Evolutionary conservation across 92 coral and sea anemone species (phyloP).

Genomic region (Umimayanthus chanpuru): DNA sequence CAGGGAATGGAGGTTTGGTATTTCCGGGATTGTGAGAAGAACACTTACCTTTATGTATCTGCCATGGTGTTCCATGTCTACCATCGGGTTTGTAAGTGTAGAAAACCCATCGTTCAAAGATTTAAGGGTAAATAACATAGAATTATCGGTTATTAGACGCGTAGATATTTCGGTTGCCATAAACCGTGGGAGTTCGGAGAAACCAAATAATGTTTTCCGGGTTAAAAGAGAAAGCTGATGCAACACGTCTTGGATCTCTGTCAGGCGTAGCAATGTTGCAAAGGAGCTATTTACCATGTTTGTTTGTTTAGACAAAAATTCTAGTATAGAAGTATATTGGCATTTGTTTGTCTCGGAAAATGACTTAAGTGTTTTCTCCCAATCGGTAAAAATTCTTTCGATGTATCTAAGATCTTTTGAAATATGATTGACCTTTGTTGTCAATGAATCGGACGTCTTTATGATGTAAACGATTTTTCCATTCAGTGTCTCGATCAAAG

Average conservation of each 20-base stretch:
- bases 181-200: constrained; percentile 32
- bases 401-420: not conserved
- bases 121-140: constrained; percentile 15
- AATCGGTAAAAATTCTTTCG: not conserved
- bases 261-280: constrained; percentile 24
- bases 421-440: constrained; percentile 4
- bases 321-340: constrained; percentile 1
- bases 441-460: constrained; percentile 10
- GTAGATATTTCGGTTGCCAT: constrained; percentile 19
- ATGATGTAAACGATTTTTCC: not conserved
- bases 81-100: constrained; percentile 39
- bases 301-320: constrained; percentile 47
- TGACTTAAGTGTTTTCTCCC: constrained; percentile 34
- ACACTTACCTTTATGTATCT: constrained; percentile 14
- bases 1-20: constrained; percentile 7
- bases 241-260: constrained; percentile 43
- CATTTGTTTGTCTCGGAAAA: constrained; percentile 8
- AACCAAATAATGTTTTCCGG: constrained; percentile 21
- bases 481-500: not conserved
- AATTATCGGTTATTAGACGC: not conserved
- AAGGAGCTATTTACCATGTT: constrained; percentile 40
- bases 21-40: constrained; percentile 40
- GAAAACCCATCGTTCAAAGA: constrained; percentile 45
- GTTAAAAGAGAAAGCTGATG: constrained; percentile 26
- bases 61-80: constrained; percentile 43